phyloP scores from a whole-genome alignment of 2,797 vertebrate species.

The Gymnodraco acuticeps region DNA sequence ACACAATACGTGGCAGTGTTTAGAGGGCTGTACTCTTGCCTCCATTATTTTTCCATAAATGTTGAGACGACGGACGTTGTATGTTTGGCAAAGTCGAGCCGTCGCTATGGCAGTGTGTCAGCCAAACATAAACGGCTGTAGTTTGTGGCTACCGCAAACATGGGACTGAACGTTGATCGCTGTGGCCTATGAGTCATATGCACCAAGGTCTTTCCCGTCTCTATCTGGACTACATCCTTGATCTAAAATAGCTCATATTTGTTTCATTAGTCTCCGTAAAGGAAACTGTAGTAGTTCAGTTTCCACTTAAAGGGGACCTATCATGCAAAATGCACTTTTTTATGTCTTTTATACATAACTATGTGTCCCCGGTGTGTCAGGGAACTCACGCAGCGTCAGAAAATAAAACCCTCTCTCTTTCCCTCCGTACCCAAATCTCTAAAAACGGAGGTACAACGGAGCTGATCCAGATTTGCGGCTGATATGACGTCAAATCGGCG shows the following conservation, averaged over 20 bases:
- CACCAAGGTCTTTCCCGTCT: constrained; percentile 63
- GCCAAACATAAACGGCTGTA: constrained; percentile 66
- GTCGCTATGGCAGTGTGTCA: constrained; percentile 64
- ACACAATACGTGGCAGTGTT: constrained; percentile 79
- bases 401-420: no score
- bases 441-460: no score
- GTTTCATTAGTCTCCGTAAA: constrained; percentile 15
- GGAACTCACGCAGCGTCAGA: no score
- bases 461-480: no score
- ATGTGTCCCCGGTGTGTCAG: no score
- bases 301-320: constrained; percentile 14
- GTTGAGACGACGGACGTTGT: constrained; percentile 46
- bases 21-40: constrained; percentile 35
- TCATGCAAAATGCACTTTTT: no score
- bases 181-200: constrained; percentile 69
- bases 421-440: no score
- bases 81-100: constrained; percentile 66
- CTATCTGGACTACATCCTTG: constrained; percentile 34
- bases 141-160: constrained; percentile 67
- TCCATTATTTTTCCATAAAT: constrained; percentile 78
- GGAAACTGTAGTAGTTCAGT: constrained; percentile 38
- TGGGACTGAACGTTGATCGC: constrained; percentile 30
- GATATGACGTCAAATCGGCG: no score
- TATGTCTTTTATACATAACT: no score
- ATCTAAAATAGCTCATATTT: constrained; percentile 59